Evolutionary conservation across 2,888 invertebrate species (phyloP), one percentile per base, ranked within the genome.

Genomic region (Brachyopa scutellaris): DNA sequence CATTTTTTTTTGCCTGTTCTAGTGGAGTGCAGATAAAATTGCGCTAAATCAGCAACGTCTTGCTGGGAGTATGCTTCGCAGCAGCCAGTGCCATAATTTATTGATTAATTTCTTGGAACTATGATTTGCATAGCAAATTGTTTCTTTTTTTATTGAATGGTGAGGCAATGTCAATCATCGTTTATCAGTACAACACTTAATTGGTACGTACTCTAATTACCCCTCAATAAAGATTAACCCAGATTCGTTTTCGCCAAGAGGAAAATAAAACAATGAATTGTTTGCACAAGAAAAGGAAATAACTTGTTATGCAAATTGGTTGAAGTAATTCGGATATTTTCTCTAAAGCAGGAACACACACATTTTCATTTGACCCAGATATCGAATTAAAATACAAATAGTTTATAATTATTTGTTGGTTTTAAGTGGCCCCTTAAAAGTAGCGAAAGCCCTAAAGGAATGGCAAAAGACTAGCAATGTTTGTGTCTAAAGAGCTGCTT

Each of bases 191-290:
- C 13, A 23, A 23, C 23, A 49, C 64, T 59, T 72, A 64, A 62
- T 51, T 77, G 57, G 33, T 29, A n/a, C n/a, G n/a, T 49, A 49
- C 13, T 47, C 57, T 69, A 76, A 80, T 80, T 76, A 64, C 51
- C 45, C 42, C 31, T 61, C 76, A 64, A 59, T 66, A 45, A 23
- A 57, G 55, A 76, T 76, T 80, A 80, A 80, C 80, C 76, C 36
- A 80, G 57, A 64, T 80, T 64, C 49, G 29, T 55, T 36, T 36
- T 38, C 13, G 55, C 15, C 33, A 38, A 53, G 19, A 42, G 47
- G 13, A 38, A 66, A 40, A 8, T 13, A 2, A 62, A 9, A 53
- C 6, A 23, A 45, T 8, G 9, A 29, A 3, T 31, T 17, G 15
- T 38, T 13, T 15, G 38, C 8, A 42, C 4, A 45, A 47, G 40